These are phyloP conservation scores for Busseola fusca DNA, from an alignment of 2,888 invertebrate genomes.

Conservation along the genomic window DNA sequence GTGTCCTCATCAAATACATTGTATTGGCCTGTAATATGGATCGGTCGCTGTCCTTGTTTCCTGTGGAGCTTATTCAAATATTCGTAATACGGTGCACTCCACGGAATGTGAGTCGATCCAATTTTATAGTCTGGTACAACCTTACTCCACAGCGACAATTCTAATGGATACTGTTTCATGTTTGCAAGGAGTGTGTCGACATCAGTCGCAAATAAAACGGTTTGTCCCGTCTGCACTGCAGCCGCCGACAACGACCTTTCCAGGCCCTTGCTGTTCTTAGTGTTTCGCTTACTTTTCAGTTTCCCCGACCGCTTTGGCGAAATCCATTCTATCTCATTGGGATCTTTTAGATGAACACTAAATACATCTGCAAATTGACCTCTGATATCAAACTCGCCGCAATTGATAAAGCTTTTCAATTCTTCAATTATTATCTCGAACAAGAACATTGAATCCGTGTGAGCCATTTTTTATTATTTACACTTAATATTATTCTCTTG, in stretches of 20 bases:
- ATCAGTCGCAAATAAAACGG: slow-evolving; percentile 68
- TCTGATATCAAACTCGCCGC: slow-evolving; percentile 71
- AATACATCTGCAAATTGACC: slow-evolving; percentile 79
- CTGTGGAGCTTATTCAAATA: slow-evolving; percentile 69
- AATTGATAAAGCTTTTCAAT: slow-evolving; percentile 69
- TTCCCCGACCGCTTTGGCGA: slow-evolving; percentile 52
- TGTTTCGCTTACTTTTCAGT: slow-evolving; percentile 61
- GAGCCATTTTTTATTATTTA: slow-evolving; percentile 71
- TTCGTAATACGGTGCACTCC: slow-evolving; percentile 71
- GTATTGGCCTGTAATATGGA: slow-evolving; percentile 65
- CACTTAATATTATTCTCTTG: slow-evolving; percentile 10
- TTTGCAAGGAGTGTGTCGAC: slow-evolving; percentile 67
- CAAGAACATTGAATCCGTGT: slow-evolving; percentile 81
- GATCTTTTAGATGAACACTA: slow-evolving; percentile 71
- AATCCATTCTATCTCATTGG: slow-evolving; percentile 58
- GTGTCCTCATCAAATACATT: slow-evolving; percentile 75
- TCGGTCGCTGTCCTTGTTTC: slow-evolving; percentile 56
- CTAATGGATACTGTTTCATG: slow-evolving; percentile 77
- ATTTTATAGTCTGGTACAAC: slow-evolving; percentile 63
- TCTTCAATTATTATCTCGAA: slow-evolving; percentile 78
- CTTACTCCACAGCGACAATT: slow-evolving; percentile 73
- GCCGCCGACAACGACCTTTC: slow-evolving; percentile 49
- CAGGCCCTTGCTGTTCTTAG: slow-evolving; percentile 49
- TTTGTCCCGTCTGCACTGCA: slow-evolving; percentile 66
- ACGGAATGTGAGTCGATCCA: slow-evolving; percentile 75